Base-by-base conservation (phyloP, 2,888 invertebrate genomes). In the Apotomis betuletana region DNA sequence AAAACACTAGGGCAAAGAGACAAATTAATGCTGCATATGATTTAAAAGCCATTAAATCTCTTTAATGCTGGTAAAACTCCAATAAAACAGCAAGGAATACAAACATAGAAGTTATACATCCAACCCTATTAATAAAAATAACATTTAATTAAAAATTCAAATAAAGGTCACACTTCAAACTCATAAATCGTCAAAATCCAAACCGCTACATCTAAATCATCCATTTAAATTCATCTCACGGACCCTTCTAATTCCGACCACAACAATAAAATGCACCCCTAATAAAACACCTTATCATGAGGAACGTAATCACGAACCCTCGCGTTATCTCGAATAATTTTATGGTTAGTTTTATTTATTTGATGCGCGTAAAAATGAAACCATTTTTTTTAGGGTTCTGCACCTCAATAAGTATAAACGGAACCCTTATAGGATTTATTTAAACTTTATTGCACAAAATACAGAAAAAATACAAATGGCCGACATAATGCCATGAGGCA, bases 221-320 rank as follows among this genome's bases (percentile, higher is more conserved):
- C 55, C 41, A 71, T 71, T 71, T 62, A 58, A 57, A 67, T 71
- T 67, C 71, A 57, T 36, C 41, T 52, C 71, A 41, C 57, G 5
- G 41, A 46, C 54, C 46, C 15, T 57, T 65, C 60, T 61, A 44
- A 62, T 38, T 46, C 10, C 36, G 15, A 57, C 65, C 55, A 51
- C 15, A 49, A 60, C 54, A 61, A 70, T 67, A 65, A 70, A 64
- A 44, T 49, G 54, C 3, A 46, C 68, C 71, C 71, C 67, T 57
- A 57, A 67, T 71, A 67, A 71, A 71, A 71, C 15, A 57, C 71
- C 57, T 71, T 71, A 71, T 71, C 71, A 27, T 71, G 38, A 38
- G 60, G 41, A 62, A 67, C 5, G 27, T 5, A 60, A 65, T 63
- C 61, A 49, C 49, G 15, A 15, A 67, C 61, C 46, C 68, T 54